phyloP scores from a whole-genome alignment of 2,797 vertebrate genomes.

The Hipposideros larvatus region DNA sequence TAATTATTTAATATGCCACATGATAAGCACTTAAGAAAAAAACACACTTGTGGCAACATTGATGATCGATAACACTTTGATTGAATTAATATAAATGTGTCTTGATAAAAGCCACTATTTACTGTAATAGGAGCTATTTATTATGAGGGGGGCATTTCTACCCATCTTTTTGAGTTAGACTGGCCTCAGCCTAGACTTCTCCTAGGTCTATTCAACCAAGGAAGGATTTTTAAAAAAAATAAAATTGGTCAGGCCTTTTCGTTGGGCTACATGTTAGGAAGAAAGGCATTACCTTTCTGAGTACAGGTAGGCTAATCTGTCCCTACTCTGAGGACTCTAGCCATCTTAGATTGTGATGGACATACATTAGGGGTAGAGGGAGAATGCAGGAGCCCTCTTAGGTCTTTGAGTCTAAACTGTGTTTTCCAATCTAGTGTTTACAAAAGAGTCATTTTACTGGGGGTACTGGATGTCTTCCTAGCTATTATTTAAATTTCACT shows the following conservation, averaged over 20 bases:
- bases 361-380: fast-evolving
- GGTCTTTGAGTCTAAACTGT: neutral
- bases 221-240: neutral
- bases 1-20: conserved; percentile 22
- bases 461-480: neutral
- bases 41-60: neutral
- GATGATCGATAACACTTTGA: neutral
- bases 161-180: neutral
- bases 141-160: neutral
- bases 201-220: neutral
- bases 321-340: neutral
- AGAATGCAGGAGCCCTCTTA: neutral
- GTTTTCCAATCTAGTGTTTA: neutral
- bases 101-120: conserved; percentile 14
- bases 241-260: neutral
- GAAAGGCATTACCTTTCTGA: neutral
- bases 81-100: conserved; percentile 8
- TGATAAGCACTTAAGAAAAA: neutral
- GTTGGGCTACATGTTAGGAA: neutral
- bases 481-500: neutral
- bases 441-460: neutral
- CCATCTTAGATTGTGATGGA: neutral
- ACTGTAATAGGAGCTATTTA: neutral
- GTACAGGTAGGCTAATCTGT: neutral
- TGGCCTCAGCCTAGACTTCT: neutral